Evolutionary conservation across 2,113 vertebrate genomes (phyloP).

Genomic region (Onychostoma macrolepis): DNA sequence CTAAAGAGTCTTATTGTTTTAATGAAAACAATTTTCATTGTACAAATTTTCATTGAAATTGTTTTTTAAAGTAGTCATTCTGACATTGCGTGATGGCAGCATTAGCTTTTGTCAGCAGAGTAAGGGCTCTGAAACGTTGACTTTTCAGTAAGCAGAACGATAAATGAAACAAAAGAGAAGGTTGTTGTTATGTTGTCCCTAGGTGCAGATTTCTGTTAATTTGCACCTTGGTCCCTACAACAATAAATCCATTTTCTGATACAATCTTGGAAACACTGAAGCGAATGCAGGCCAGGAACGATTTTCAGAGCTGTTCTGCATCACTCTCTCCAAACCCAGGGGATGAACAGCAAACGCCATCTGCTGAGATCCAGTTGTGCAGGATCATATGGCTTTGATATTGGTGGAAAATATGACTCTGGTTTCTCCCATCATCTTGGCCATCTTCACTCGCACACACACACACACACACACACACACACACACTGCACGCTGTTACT

Average conservation of each 20-base stretch:
- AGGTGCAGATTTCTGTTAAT: conserved; percentile 21
- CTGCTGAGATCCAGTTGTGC: conserved; percentile 66
- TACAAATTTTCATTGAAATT: too few species aligned
- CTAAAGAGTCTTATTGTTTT: too few species aligned
- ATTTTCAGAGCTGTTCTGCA: conserved; percentile 46
- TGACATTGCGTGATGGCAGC: background rate
- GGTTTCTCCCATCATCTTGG: conserved; percentile 55
- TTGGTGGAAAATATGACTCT: conserved; percentile 78
- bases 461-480: conserved; percentile 29
- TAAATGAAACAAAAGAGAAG: background rate
- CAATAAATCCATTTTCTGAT: conserved; percentile 24
- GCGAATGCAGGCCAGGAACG: background rate
- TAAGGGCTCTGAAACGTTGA: background rate
- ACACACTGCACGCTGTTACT: conserved; percentile 35
- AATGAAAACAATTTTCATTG: too few species aligned
- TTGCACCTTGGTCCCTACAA: conserved; percentile 23
- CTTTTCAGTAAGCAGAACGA: background rate
- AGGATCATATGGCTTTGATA: conserved; percentile 78
- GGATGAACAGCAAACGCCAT: conserved; percentile 56
- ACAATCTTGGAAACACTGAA: conserved; percentile 11
- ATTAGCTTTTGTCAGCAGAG: background rate
- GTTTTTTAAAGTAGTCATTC: background rate
- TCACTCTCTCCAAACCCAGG: conserved; percentile 34
- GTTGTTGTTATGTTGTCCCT: background rate
- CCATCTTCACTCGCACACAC: conserved; percentile 43